Conservation (phyloP, 1,140 invertebrate species). For the Chironomus tepperi region DNA sequence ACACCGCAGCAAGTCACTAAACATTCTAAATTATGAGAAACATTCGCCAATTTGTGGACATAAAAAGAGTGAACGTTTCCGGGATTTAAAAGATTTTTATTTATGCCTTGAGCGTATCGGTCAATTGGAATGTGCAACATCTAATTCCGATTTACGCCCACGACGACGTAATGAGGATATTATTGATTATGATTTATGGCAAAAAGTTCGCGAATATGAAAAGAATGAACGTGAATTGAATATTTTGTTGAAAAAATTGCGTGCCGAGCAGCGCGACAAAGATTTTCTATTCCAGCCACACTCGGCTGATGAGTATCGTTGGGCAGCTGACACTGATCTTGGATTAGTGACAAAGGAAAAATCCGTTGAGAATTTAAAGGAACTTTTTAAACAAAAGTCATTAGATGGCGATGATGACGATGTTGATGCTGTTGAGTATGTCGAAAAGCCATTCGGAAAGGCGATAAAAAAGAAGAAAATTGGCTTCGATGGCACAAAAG, state of each 20-base stretch:
- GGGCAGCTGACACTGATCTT: conserved; percentile 62
- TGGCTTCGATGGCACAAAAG: conserved; percentile 48
- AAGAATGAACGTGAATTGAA: conserved; percentile 74
- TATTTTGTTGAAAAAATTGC: conserved; percentile 65
- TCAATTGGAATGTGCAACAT: conserved; percentile 68
- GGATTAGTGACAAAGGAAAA: conserved; percentile 73
- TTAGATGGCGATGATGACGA: conserved; percentile 39
- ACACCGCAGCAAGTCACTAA: conserved; percentile 36
- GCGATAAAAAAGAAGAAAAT: conserved; percentile 29
- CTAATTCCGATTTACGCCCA: conserved; percentile 56
- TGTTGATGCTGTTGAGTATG: conserved; percentile 41
- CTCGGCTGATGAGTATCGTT: conserved; percentile 59
- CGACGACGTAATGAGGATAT: conserved; percentile 64
- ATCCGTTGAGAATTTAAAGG: conserved; percentile 74
- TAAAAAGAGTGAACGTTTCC: conserved; percentile 64
- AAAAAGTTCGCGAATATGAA: conserved; percentile 65
- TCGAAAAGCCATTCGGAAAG: conserved; percentile 31
- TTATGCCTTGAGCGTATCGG: conserved; percentile 74
- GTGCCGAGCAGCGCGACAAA: conserved; percentile 68
- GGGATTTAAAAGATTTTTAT: conserved; percentile 79
- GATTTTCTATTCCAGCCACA: conserved; percentile 72
- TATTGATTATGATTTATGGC: conserved; percentile 81
- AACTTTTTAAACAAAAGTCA: conserved; percentile 53
- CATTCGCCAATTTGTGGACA: conserved; percentile 43
- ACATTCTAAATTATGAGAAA: conserved; percentile 30